A percentile compares a stretch with the other conserved stretches of the same genome.
phyloP scores from a whole-genome alignment of 1,140 invertebrate genomes.

The Trinorchestia longiramus region DNA sequence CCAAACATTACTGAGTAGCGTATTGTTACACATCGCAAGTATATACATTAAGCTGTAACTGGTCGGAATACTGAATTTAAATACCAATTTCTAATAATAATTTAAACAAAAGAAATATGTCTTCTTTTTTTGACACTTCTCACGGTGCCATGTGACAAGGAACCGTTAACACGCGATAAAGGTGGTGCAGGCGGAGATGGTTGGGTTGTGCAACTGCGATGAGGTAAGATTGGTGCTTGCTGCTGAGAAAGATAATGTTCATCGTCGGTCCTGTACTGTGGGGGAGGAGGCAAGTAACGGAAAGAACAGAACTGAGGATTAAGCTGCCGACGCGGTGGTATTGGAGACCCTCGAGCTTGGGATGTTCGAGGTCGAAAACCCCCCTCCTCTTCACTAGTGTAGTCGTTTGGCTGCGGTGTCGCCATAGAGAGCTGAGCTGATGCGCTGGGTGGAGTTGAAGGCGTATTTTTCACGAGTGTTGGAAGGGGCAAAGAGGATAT shows the following conservation, averaged over 20 bases:
- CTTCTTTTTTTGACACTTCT: constrained; percentile 65
- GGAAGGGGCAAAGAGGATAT: constrained; percentile 32
- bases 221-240: neutral
- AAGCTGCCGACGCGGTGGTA: constrained; percentile 55
- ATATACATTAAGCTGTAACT: neutral
- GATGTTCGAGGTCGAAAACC: constrained; percentile 63
- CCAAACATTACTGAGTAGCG: neutral
- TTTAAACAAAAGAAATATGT: constrained; percentile 64
- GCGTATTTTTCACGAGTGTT: constrained; percentile 3
- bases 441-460: constrained; percentile 56
- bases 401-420: constrained; percentile 57
- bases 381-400: constrained; percentile 66
- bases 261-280: constrained; percentile 56
- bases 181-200: constrained; percentile 59
- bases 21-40: neutral
- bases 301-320: constrained; percentile 65
- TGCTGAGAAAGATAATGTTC: neutral
- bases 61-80: neutral
- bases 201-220: constrained; percentile 34
- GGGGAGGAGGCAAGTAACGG: constrained; percentile 64
- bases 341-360: constrained; percentile 22
- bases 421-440: constrained; percentile 53
- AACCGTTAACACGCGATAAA: constrained; percentile 58
- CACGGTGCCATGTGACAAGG: constrained; percentile 65
- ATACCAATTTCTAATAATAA: neutral